Base-by-base conservation (phyloP, 1,140 invertebrate species). In the Potamilus streckersoni region DNA sequence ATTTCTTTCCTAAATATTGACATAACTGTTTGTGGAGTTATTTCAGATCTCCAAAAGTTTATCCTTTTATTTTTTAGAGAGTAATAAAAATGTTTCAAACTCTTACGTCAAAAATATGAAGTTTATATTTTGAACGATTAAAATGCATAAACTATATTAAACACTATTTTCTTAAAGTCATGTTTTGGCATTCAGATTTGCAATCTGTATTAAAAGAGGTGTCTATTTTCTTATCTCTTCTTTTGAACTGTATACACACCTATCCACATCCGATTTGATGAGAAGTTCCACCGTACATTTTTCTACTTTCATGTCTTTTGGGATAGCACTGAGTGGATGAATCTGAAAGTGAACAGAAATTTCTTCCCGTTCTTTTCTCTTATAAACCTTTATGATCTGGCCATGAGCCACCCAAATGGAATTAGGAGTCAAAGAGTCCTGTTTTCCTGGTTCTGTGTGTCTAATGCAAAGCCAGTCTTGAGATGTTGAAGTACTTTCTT, bases 191-290 rank as follows among this genome's bases (percentile, higher is more conserved):
- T 8, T 49, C 38, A 49, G 38, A 49, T 49, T 49, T 8, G 6
- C 0, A 49, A 8, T 11, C 11, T 49, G 6, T 49, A 8, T 49
- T 49, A 49, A 49, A 49, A 8, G 11, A 49, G 0, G 11, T 49
- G 38, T 49, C 38, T 31, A 49, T 49, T 49, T 49, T 49, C 0
- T 8, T 49, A 8, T 49, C 0, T 8, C 38, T 6, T 38, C 38
- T 49, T 49, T 49, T 4, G 38, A 49, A 49, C 38, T 49, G 38
- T 49, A 49, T 49, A 49, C 38, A 62, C 67, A 80, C 79, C 79
- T 80, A 66, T 78, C 76, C 20, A 80, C 74, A 58, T 78, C 75
- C 12, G 79, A 72, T 58, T 80, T 80, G 17, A 62, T 60, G 23
- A 80, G 49, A 14, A 80, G 65, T 31, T 80, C 79, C 58, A 78